A percentile compares a stretch with the other conserved stretches of the same genome.
Conservation (phyloP, 2,113 vertebrate species). For the Paratilapia polleni region DNA sequence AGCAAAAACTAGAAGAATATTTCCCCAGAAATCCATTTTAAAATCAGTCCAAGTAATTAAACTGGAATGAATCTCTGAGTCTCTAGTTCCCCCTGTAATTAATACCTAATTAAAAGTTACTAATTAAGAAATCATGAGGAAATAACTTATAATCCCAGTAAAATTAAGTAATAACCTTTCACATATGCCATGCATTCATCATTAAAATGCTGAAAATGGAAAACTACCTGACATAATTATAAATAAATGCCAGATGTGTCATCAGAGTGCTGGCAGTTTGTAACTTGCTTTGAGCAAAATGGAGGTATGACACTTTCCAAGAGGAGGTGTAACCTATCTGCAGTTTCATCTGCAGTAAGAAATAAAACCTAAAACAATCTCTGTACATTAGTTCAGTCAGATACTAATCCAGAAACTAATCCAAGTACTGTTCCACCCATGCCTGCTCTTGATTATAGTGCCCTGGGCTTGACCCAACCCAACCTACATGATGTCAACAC, state of each 20-base stretch:
- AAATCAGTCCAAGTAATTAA: not conserved
- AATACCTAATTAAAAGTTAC: not conserved
- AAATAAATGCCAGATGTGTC: not conserved
- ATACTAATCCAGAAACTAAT: not conserved
- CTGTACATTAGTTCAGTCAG: not conserved
- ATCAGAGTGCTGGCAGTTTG: not conserved
- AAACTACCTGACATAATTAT: not conserved
- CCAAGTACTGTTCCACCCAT: not conserved
- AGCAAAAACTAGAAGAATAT: not conserved
- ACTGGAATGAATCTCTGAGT: not conserved
- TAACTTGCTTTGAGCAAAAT: not conserved
- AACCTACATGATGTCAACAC: constrained; percentile 1
- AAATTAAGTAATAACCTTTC: not conserved
- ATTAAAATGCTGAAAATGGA: not conserved
- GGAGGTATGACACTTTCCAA: not conserved
- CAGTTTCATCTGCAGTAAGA: not conserved
- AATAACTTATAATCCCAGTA: not conserved
- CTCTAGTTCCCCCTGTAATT: not conserved
- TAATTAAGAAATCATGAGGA: not conserved
- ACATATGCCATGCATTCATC: not conserved
- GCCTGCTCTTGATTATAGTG: not conserved
- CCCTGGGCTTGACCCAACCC: not conserved
- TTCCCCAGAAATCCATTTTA: not conserved
- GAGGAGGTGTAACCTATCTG: not conserved
- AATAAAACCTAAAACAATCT: not conserved